Evolutionary conservation across 2,888 invertebrate species (phyloP).

Genomic region (Synergus umbraculus): DNA sequence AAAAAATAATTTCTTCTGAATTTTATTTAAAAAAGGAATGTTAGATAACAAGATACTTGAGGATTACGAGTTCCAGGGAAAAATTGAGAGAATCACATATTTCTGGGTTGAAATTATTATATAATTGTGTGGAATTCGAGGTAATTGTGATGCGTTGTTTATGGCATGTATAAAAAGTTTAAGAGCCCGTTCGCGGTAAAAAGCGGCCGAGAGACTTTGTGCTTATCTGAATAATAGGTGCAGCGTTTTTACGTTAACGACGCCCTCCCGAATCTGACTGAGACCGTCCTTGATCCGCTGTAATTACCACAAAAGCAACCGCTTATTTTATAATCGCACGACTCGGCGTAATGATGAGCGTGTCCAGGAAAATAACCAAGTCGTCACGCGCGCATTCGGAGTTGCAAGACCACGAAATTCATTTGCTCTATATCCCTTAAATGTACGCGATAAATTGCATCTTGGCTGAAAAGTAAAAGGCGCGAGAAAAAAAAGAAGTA

Average conservation of each 20-base stretch:
- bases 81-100: background rate
- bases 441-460: background rate
- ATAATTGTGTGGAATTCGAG: background rate
- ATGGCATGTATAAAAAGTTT: constrained; percentile 47
- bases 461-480: background rate
- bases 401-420: constrained; percentile 42
- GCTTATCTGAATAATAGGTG: constrained; percentile 50
- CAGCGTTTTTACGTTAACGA: constrained; percentile 55
- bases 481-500: background rate
- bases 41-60: background rate
- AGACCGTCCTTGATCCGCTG: constrained; percentile 68
- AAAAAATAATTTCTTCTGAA: too few relatives aligned
- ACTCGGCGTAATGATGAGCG: constrained; percentile 63
- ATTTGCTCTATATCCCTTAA: constrained; percentile 48
- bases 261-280: constrained; percentile 66
- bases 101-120: background rate
- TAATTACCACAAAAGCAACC: constrained; percentile 75
- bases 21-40: too few relatives aligned
- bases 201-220: constrained; percentile 51
- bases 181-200: constrained; percentile 50
- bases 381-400: constrained; percentile 52
- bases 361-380: constrained; percentile 68
- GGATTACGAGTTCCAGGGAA: background rate
- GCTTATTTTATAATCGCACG: constrained; percentile 74
- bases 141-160: constrained; percentile 48